Base-by-base conservation (phyloP, 2,113 vertebrate species). In the Gallinago media region DNA sequence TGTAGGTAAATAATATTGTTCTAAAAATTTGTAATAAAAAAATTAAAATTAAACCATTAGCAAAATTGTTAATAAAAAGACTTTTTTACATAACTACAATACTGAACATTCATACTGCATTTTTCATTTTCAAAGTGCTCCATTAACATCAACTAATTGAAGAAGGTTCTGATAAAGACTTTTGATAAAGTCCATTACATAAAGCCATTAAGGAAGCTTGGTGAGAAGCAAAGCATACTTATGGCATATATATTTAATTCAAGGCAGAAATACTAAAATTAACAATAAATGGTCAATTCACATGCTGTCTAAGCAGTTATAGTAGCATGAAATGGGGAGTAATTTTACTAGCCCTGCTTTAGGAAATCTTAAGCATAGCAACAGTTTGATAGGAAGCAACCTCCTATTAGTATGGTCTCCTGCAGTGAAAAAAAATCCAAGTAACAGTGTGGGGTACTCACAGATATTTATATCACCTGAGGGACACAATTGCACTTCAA, bases 121-220 rank as follows among this genome's bases (percentile, higher is more conserved):
- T 94, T 94, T 89, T 83, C 49, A 77, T 91, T 79, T 92, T 96
- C 50, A 38, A 84, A 96, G 61, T 73, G 19, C 16, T 85, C 42
- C 68, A 78, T 78, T 94, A 91, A 76, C 25, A 56, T 88, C 50
- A 78, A 80, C 54, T 88, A 92, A 86, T 78, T 89, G 71, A 91
- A 85, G 56, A 91, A 80, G 47, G 6, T 91, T 78, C 73, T 77
- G 71, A 89, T n/a, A 90, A 85, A 90, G 47, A 38, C 21, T 94
- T 93, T 83, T 92, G 63, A 89, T 72, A 44, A 88, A 92, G 62
- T 77, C 32, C 52, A 56, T 75, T 78, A 70, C 50, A 61, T 71
- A 71, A 77, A 74, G 31, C 40, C 89, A 38, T 92, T 95, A 89
- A 87, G 25, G 16, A 63, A 94, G 9, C 4, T 82, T 93, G 34